Base-by-base conservation (phyloP, 2,888 invertebrate species). In the Auanema freiburgensis region DNA sequence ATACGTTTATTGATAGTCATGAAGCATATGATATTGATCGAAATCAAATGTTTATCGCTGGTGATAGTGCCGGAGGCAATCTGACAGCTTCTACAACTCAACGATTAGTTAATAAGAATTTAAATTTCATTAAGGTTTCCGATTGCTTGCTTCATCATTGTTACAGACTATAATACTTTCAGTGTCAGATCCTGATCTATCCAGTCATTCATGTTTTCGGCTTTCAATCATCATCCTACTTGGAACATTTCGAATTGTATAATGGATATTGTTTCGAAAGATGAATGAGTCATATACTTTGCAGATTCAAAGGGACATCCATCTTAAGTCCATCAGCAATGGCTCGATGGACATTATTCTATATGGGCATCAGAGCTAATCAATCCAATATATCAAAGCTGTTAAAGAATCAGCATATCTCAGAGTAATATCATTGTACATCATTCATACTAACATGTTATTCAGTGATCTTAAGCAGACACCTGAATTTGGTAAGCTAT, bases 201-300 rank as follows among this genome's bases (percentile, higher is more conserved):
- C 85, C 85, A 1, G 81, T 84, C 4, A 76, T 84, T n/a, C 84
- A 85, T 65, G 76, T 83, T 50, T 68, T 85, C 57, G 83, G 84
- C 69, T 83, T 85, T 65, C 69, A 67, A 3, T 67, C 74, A 6
- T 70, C 79, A n/a, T 79, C 81, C 10, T 79, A 78, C 61, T 76
- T 76, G 54, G 70, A 76, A 44, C 79, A 82, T 63, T 77, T 77
- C 71, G 64, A 65, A 25, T 63, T 61, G 41, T 79, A 79, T 57
- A 65, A 63, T 21, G 1, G 21, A 52, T 5, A 54, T 57, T 1
- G 42, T 65, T n/a, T 44, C 59, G 41, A 59, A 59, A 55, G 72
- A 76, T 10, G 42, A 58, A 2, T 14, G 14, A 55, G 4, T 60
- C 16, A 16, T 18, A 11, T 16, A 6, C 16, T 25, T 42, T 43